These are phyloP conservation scores for Pitta sordida DNA, from an alignment of 2,113 vertebrate species.

Conservation along the genomic window DNA sequence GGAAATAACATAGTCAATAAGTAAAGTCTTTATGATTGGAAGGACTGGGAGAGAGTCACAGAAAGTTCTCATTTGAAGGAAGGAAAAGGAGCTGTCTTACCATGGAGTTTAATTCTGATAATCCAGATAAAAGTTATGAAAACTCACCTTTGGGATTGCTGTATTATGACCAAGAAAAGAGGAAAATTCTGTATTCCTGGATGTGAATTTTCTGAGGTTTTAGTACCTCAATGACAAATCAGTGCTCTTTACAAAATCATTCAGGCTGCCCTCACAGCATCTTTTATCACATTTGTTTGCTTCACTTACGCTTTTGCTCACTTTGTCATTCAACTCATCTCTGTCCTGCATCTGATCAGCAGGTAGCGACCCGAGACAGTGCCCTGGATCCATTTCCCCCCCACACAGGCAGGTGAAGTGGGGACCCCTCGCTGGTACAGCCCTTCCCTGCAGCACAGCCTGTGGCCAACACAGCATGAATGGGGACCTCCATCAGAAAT, in stretches of 20 bases:
- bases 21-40: background rate
- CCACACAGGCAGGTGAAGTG: fast-evolving
- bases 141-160: background rate
- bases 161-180: background rate
- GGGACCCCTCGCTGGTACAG: background rate
- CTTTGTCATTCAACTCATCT: background rate
- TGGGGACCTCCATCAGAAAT: background rate
- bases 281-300: background rate
- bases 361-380: background rate
- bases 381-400: background rate
- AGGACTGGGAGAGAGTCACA: background rate
- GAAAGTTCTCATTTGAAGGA: background rate
- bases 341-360: background rate
- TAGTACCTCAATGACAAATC: fast-evolving
- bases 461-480: fast-evolving
- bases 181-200: background rate
- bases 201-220: background rate
- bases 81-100: background rate
- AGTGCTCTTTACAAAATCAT: background rate
- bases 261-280: background rate
- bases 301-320: background rate
- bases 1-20: background rate
- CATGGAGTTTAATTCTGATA: background rate
- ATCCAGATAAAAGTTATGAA: background rate
- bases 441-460: background rate